phyloP scores from a whole-genome alignment of 2,113 vertebrate genomes.

The Herpetotheres cachinnans region DNA sequence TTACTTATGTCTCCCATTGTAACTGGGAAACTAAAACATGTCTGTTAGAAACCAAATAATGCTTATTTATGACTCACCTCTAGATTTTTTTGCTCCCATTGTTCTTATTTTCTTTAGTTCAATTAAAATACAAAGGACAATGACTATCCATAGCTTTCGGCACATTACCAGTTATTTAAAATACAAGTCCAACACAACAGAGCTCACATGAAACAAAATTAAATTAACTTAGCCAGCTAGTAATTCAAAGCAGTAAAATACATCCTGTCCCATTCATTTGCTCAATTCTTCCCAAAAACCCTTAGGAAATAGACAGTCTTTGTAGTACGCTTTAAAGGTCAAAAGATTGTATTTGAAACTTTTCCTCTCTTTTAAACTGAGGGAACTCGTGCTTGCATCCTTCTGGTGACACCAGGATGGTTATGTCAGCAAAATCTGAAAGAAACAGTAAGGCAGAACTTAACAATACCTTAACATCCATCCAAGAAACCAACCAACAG shows the following conservation, averaged over 20 bases:
- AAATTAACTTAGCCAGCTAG: constrained; percentile 47
- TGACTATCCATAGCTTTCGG: constrained; percentile 24
- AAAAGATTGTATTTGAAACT: not conserved
- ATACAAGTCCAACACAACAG: not conserved
- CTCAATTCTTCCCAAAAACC: constrained; percentile 14
- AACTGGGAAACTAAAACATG: not conserved
- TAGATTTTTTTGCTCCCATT: constrained; percentile 7
- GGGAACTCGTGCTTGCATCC: not conserved
- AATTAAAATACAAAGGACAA: constrained; percentile 54
- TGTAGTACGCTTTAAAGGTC: constrained; percentile 34
- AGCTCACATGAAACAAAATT: not conserved
- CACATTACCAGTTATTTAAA: constrained; percentile 37
- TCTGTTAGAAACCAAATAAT: constrained; percentile 24
- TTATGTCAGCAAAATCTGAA: constrained; percentile 37
- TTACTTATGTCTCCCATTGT: constrained; percentile 5
- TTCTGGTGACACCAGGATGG: not conserved
- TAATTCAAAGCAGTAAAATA: constrained; percentile 60
- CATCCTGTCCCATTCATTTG: constrained; percentile 18
- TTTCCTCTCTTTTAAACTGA: not conserved
- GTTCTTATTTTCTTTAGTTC: constrained; percentile 40
- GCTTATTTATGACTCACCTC: constrained; percentile 42
- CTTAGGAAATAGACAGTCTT: constrained; percentile 51
- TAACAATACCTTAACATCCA: not conserved
- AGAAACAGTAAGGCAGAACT: not conserved
- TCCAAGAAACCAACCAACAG: not conserved